Evolutionary conservation across 2,113 vertebrate genomes (phyloP), one percentile per base, ranked within the genome.

Genomic region (Silurus glanis): DNA sequence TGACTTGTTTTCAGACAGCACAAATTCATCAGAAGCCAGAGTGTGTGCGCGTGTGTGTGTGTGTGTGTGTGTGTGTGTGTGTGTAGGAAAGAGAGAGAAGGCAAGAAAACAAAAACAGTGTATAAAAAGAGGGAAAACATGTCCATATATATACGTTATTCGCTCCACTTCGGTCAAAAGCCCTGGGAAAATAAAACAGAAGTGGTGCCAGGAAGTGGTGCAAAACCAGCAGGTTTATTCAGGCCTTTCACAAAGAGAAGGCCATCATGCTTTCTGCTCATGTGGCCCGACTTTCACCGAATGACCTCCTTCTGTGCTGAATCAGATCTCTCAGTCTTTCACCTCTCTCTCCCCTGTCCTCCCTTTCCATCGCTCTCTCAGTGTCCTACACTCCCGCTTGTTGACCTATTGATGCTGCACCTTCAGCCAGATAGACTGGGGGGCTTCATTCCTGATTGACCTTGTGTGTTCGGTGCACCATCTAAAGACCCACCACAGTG

Each of bases 321-420:
- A 81, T 88, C 89, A 83, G 86, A 88, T 78, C 37, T 83, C 75
- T 21, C 58, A 45, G 69, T 76, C 71, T 55, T 61, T 76, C 67
- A 82, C 79, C 53, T 86, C 58, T 2, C 49, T 64, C 62, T 61
- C 62, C 61, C 66, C 49, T 64, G 56, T 61, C 78, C 61, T 80
- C 62, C 84, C 79, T 72, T 37, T 72, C 67, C 55, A 9, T 74
- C 51, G 56, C 69, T 47, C 17, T 28, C 49, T 64, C 66, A 25
- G 28, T 76, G 71, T 87, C 80, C 69, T 82, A 75, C 80, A 23
- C 80, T 82, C 49, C 80, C 0, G n/a, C 80, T 76, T 75, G 82
- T 61, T 89, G 86, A 88, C 89, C 89, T 86, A 88, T 89, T 86
- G 86, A 88, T 51, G 80, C 81, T 75, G 62, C 23, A n/a, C 61